Evolutionary conservation across 2,888 invertebrate genomes (phyloP), one percentile per base, ranked within the genome.

Genomic region (Adineta ricciae): DNA sequence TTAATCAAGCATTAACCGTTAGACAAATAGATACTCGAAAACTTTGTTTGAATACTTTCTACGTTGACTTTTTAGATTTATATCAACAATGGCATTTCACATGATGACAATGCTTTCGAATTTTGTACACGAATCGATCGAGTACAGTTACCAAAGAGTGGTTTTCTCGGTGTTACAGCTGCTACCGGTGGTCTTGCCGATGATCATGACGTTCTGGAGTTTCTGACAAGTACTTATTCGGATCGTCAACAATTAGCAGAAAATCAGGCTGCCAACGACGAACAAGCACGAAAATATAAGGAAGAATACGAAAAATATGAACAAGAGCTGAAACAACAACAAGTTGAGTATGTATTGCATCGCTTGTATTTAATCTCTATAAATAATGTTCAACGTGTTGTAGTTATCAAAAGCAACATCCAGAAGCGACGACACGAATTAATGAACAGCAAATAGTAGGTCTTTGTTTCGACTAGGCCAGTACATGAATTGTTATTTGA

Each of bases 111-210:
- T 83, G 96, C 96, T 90, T 97, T 94, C 91, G 98, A 99, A 91
- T 92, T 97, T 89, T 99, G 98, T 89, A 93, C 98, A 91, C 93
- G 96, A 50, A 94, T 94, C 0, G 97, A 97, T 90, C 95, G 96
- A 90, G 94, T 98, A 21, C 91, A 93, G 84, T 91, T 99, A 49
- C 98, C 98, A 0, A 93, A 94, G 87, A 92, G 93, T 85, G 98
- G 96, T 0, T 93, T 93, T 91, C 96, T 98, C 90, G 98, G 98
- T 0, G 90, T 99, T 72, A 96, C 97, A 0, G 98, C 98, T 0
- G 98, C 98, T 27, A 99, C 98, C 27, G 93, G 93, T 83, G 93
- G 93, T 41, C 89, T 93, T 27, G 93, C 93, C 21, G 86, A 86
- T 86, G 86, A 86, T 78, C 86, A 86, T 88, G 98, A 99, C 92